phyloP scores from a whole-genome alignment of 2,888 invertebrate genomes.

The Tridacna crocea region DNA sequence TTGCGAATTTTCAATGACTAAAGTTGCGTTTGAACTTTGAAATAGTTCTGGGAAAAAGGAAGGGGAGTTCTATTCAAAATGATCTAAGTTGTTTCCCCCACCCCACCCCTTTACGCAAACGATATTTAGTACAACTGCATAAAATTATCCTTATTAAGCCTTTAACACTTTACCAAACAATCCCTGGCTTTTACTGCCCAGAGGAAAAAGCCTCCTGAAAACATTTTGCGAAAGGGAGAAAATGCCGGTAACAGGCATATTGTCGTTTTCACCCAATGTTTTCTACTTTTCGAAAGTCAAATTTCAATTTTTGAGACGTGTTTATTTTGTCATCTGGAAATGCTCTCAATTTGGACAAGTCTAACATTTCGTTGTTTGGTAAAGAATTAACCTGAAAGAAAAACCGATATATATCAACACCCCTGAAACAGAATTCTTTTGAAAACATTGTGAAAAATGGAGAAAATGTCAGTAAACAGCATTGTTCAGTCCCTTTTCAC shows the following conservation, averaged over 20 bases:
- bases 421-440: no score
- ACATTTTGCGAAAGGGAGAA: not conserved
- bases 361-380: no score
- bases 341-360: no score
- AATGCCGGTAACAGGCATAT: not conserved
- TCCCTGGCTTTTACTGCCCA: not conserved
- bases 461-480: no score
- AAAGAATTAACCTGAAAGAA: no score
- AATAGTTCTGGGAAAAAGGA: not conserved
- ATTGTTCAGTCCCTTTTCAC: no score
- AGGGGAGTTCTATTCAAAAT: not conserved
- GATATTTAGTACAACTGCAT: not conserved
- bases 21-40: not conserved
- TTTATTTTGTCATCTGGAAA: no score
- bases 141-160: not conserved
- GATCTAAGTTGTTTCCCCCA: no score
- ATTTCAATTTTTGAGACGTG: not conserved
- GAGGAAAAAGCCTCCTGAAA: not conserved
- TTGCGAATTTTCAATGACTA: not conserved
- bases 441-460: no score
- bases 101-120: no score
- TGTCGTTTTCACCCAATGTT: not conserved
- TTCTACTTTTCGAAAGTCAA: not conserved
- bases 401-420: no score
- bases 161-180: not conserved